Base-by-base conservation (phyloP, 2,888 invertebrate species). In the Cremastinae sp. region DNA sequence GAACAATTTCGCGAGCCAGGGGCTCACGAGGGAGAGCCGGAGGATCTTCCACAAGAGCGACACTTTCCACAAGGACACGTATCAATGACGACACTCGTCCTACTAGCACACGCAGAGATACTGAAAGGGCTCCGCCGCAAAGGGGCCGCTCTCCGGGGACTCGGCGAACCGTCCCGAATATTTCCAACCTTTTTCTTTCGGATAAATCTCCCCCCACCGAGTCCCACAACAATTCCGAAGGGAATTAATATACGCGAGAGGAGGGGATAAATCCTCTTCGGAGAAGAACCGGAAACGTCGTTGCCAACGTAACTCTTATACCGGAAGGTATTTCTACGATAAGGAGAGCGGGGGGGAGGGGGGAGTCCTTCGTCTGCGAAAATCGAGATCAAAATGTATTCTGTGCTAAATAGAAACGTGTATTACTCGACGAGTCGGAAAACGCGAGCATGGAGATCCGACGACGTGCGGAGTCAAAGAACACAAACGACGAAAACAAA, bases 21-120 rank as follows among this genome's bases (percentile, higher is more conserved):
- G 92, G 84, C 90, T 92, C 84, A 91, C 92, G 84, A 90, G 89
- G 71, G 90, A 89, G 81, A 89, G 90, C 43, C 88, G 90, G 66
- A 87, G 89, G 70, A 85, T 93, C 87, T 95, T 95, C 91, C 94
- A 95, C 92, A 94, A 94, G 91, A 95, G 95, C 88, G 95, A 95
- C 91, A 94, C 94, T 85, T 94, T 94, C 91, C 93, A 94, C 91
- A 94, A 94, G 91, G 92, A 92, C 85, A 91, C 92, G 84, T 92
- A 92, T 89, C 94, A 95, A 92, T 94, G 94, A 94, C 93, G 94
- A 91, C 92, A 92, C 92, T 93, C 94, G 90, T 92, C 92, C 91
- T 92, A 93, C 93, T 94, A 94, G 93, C 89, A 88, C 83, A 83
- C 84, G 83, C 86, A 88, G 85, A 87, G 88, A 85, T 90, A 89